These are phyloP conservation scores for Nibea coibor DNA, from an alignment of 2,113 vertebrate genomes.

Conservation along the genomic window DNA sequence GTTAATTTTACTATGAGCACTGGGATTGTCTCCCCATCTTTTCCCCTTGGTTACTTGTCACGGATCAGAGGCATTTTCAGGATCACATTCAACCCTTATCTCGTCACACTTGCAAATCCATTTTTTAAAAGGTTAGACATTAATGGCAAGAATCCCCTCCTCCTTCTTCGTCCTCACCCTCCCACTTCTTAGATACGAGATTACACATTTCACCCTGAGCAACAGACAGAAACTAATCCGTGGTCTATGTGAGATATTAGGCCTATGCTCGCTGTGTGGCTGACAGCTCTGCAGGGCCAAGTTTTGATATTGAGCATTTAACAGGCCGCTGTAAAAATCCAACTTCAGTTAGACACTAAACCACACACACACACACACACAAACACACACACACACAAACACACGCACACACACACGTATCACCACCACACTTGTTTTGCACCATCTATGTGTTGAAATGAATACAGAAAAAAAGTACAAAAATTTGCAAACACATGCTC, in stretches of 20 bases:
- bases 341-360: conserved; percentile 26
- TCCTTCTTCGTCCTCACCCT: conserved; percentile 44
- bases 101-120: conserved; percentile 78
- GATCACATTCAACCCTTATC: conserved; percentile 73
- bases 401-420: conserved; percentile 3
- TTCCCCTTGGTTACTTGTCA: conserved; percentile 40
- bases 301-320: conserved; percentile 73
- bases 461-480: conserved; percentile 7
- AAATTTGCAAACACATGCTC: conserved; percentile 1
- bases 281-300: conserved; percentile 66
- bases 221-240: conserved; percentile 80
- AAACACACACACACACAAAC: conserved; percentile 16
- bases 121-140: conserved; percentile 81
- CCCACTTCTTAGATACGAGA: conserved; percentile 75
- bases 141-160: conserved; percentile 74
- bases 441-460: conserved; percentile 7
- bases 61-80: conserved; percentile 49
- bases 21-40: conserved; percentile 45
- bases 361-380: not conserved
- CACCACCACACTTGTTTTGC: conserved; percentile 18
- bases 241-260: conserved; percentile 57
- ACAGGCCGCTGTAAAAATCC: conserved; percentile 62
- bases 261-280: conserved; percentile 32
- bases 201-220: conserved; percentile 80
- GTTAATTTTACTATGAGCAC: conserved; percentile 33